phyloP scores from a whole-genome alignment of 2,888 invertebrate species.

The Platycnemis pennipes region DNA sequence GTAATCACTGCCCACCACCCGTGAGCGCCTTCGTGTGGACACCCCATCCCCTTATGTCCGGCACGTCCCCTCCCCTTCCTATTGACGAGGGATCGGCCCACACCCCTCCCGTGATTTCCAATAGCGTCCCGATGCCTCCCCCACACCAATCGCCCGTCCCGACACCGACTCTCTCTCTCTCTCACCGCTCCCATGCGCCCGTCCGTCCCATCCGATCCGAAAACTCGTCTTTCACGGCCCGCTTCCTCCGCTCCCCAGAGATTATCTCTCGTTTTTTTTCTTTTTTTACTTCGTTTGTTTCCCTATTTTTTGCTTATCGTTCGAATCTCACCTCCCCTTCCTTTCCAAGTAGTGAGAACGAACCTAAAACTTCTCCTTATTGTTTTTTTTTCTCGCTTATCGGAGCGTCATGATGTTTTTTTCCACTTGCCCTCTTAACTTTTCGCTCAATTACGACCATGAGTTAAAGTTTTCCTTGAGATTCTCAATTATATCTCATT shows the following conservation, averaged over 20 bases:
- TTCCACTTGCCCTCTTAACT: neutral
- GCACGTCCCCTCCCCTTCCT: neutral
- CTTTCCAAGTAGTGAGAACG: neutral
- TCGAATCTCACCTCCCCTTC: neutral
- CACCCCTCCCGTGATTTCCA: neutral
- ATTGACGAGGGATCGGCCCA: neutral
- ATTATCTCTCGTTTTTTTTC: neutral
- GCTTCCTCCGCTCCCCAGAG: neutral
- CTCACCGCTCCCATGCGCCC: neutral
- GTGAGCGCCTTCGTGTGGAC: neutral
- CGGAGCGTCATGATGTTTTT: no score
- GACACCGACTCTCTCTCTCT: neutral
- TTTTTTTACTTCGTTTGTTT: neutral
- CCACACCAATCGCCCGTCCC: neutral
- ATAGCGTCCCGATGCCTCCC: neutral
- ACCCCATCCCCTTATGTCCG: neutral
- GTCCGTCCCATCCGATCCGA: neutral
- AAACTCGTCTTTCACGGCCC: conserved; percentile 1
- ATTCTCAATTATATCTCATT: no score
- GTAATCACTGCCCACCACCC: conserved; percentile 41
- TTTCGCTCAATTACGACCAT: neutral
- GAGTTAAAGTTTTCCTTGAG: no score
- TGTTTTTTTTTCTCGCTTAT: neutral
- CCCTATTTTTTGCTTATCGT: neutral
- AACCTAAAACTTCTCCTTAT: no score